Evolutionary conservation across 2,888 invertebrate species (phyloP).

Genomic region (Marasmarcha lunaedactyla): DNA sequence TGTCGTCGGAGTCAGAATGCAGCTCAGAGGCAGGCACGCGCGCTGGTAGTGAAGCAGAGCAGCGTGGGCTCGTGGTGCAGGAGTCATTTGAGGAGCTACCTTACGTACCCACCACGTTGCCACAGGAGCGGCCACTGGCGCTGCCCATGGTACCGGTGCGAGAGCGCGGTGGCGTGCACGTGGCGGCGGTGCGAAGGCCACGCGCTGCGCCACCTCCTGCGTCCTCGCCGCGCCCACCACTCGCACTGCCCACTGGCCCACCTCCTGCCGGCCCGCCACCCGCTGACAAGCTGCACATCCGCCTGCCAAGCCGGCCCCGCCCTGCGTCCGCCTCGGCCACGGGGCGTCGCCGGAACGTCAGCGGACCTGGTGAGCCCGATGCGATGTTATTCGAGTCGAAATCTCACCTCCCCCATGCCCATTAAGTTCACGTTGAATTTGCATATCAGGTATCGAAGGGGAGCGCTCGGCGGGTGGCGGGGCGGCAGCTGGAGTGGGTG

Average conservation of each 20-base stretch:
- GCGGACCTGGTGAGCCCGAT: background rate
- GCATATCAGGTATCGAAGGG: background rate
- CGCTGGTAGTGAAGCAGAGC: conserved; percentile 74
- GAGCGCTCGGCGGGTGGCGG: background rate
- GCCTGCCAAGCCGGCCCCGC: conserved; percentile 43
- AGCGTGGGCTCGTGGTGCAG: conserved; percentile 77
- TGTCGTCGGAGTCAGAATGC: conserved; percentile 80
- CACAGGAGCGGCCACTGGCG: conserved; percentile 84
- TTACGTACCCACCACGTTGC: conserved; percentile 90
- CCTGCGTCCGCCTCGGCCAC: conserved; percentile 23
- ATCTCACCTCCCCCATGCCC: no score
- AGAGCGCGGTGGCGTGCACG: conserved; percentile 59
- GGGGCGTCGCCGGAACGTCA: conserved; percentile 1
- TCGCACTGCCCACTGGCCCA: conserved; percentile 19
- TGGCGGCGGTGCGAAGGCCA: conserved; percentile 34
- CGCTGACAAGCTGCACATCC: conserved; percentile 45
- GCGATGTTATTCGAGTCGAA: background rate
- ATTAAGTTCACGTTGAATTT: no score
- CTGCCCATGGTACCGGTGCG: conserved; percentile 83
- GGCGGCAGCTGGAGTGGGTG: conserved; percentile 27
- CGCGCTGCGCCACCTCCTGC: conserved; percentile 10
- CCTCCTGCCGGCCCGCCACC: conserved; percentile 18
- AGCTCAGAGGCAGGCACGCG: conserved; percentile 75
- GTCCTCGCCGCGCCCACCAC: conserved; percentile 18
- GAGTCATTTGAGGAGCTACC: conserved; percentile 90